Percentiles rank a stretch among this genome's conserved stretches.
phyloP scores from a whole-genome alignment of 2,113 vertebrate species.

The Nothocercus nigrocapillus region DNA sequence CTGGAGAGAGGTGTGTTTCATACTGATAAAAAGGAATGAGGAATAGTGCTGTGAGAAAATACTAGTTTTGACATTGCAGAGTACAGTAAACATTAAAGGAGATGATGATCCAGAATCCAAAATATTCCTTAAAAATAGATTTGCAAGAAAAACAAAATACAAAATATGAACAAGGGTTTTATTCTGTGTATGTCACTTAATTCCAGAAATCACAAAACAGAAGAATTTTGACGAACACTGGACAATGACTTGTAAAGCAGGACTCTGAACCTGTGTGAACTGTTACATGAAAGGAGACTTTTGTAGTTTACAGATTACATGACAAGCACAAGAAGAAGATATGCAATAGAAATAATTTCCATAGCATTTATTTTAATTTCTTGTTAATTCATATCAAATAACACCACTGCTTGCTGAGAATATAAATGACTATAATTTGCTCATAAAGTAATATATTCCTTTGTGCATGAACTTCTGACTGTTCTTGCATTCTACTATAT shows the following conservation, averaged over 20 bases:
- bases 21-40: background rate
- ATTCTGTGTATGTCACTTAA: background rate
- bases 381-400: constrained; percentile 53
- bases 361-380: constrained; percentile 27
- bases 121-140: background rate
- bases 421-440: constrained; percentile 48
- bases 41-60: background rate
- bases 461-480: background rate
- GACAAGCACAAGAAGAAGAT: background rate
- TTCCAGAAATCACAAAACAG: background rate
- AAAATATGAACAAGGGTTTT: background rate
- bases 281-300: background rate
- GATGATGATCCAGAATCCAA: background rate
- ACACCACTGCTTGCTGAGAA: constrained; percentile 19
- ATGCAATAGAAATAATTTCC: background rate
- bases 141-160: background rate
- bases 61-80: background rate
- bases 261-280: background rate
- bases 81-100: background rate
- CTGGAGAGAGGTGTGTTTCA: background rate
- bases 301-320: background rate
- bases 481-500: background rate
- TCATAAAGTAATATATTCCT: constrained; percentile 12
- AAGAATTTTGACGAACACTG: background rate
- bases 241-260: background rate